These are phyloP conservation scores for Megathymus violae DNA, from an alignment of 1,140 invertebrate species.

Conservation along the genomic window DNA sequence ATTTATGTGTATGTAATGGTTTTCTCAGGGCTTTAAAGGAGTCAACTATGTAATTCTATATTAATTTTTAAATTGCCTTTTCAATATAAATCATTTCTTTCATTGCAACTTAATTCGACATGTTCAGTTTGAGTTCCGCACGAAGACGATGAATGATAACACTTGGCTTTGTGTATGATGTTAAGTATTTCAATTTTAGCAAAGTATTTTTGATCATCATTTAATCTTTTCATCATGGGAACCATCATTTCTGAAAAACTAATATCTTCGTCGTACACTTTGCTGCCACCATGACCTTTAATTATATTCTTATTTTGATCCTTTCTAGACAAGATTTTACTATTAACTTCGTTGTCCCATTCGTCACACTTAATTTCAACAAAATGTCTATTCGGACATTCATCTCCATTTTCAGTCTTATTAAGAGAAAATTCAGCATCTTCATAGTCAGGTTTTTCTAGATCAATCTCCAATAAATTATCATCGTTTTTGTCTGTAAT, in stretches of 20 bases:
- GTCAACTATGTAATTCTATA: no score
- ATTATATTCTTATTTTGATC: no score
- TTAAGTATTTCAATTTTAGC: not conserved
- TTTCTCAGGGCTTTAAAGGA: no score
- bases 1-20: no score
- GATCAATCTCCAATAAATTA: not conserved
- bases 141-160: not conserved
- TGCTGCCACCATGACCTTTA: no score
- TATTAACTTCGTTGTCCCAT: not conserved
- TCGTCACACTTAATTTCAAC: no score
- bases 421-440: not conserved
- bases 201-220: not conserved
- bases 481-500: not conserved
- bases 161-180: not conserved
- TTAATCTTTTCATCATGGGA: not conserved
- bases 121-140: not conserved
- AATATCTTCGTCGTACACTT: not conserved
- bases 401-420: not conserved
- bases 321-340: not conserved
- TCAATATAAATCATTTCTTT: not conserved
- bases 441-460: not conserved
- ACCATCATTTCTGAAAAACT: not conserved
- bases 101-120: not conserved
- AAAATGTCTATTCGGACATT: not conserved
- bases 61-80: no score